Evolutionary conservation across 2,888 invertebrate genomes (phyloP), one percentile per base, ranked within the genome.

Genomic region (Crematogaster levior): DNA sequence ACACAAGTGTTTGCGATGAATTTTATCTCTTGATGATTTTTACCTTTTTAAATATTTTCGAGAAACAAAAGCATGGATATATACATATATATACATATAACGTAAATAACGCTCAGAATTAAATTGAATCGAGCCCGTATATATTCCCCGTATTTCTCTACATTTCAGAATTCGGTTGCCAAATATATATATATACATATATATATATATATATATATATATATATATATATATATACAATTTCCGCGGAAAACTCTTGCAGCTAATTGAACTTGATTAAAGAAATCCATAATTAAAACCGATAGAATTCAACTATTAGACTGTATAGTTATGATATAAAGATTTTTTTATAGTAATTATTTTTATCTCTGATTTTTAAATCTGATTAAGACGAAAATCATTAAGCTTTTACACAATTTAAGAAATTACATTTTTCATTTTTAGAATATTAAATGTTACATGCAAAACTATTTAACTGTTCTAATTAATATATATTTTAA

Each of bases 111-210:
- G 0, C 3, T 21, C 24, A 6, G 27, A 56, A 56, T 72, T 72
- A 43, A 72, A 58, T 72, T 72, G 56, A 72, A 72, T 56, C 3
- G 40, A 56, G n/a, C 7, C 24, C n/a, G n/a, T n/a, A n/a, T n/a
- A n/a, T n/a, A n/a, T n/a, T n/a, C n/a, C n/a, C n/a, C n/a, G 12
- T n/a, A 56, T 56, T 15, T 27, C n/a, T 1, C 27, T 18, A n/a
- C 48, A 40, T 37, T 46, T 46, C 6, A 18, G 18, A 40, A 40
- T 72, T 72, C 6, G 24, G 12, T 40, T 37, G n/a, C n/a, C n/a
- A 58, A 70, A 68, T 51, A 53, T 70, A 37, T 37, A 37, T n/a
- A n/a, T n/a, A n/a, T n/a, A n/a, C n/a, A n/a, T n/a, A n/a, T n/a
- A n/a, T n/a, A n/a, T n/a, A n/a, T n/a, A n/a, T n/a, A n/a, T n/a